Evolutionary conservation across 1,140 invertebrate species (phyloP).

Genomic region (Plodia interpunctella): DNA sequence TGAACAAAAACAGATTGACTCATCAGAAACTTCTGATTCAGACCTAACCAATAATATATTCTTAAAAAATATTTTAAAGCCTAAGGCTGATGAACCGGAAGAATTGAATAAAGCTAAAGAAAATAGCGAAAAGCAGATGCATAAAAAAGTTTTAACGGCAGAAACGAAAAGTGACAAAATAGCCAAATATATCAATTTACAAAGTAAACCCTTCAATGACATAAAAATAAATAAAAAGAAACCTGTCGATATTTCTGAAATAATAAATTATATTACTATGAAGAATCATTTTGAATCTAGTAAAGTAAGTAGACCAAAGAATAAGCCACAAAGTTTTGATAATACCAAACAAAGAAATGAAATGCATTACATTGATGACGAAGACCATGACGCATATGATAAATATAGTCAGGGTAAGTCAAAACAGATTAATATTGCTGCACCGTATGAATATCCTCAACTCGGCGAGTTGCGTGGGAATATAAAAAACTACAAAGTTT

Average conservation of each 20-base stretch:
- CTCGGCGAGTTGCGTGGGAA: slow-evolving; percentile 47
- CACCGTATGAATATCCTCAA: slow-evolving; percentile 31
- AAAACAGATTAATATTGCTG: slow-evolving; percentile 22
- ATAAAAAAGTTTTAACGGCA: slow-evolving; percentile 15
- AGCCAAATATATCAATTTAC: slow-evolving; percentile 36
- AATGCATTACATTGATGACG: slow-evolving; percentile 20
- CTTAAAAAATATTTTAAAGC: slow-evolving; percentile 10
- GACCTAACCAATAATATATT: slow-evolving; percentile 20
- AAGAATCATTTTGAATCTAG: slow-evolving; percentile 62
- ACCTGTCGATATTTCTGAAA: slow-evolving; percentile 44
- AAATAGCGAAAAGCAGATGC: slow-evolving; percentile 16
- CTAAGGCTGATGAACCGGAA: slow-evolving; percentile 23
- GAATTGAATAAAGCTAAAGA: slow-evolving; percentile 19
- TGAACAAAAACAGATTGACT: slow-evolving; percentile 15
- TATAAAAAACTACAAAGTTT: slow-evolving; percentile 66
- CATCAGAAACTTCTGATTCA: neutral
- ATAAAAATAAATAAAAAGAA: slow-evolving; percentile 42
- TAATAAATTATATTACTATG: slow-evolving; percentile 51
- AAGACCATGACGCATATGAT: slow-evolving; percentile 20
- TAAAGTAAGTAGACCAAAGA: slow-evolving; percentile 45
- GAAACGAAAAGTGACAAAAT: slow-evolving; percentile 35
- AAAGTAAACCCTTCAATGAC: slow-evolving; percentile 41
- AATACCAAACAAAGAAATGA: slow-evolving; percentile 29
- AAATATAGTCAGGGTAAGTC: slow-evolving; percentile 11
- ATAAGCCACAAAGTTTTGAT: slow-evolving; percentile 18